These are phyloP conservation scores for Proales similis DNA, from an alignment of 1,140 invertebrate species.

Conservation along the genomic window DNA sequence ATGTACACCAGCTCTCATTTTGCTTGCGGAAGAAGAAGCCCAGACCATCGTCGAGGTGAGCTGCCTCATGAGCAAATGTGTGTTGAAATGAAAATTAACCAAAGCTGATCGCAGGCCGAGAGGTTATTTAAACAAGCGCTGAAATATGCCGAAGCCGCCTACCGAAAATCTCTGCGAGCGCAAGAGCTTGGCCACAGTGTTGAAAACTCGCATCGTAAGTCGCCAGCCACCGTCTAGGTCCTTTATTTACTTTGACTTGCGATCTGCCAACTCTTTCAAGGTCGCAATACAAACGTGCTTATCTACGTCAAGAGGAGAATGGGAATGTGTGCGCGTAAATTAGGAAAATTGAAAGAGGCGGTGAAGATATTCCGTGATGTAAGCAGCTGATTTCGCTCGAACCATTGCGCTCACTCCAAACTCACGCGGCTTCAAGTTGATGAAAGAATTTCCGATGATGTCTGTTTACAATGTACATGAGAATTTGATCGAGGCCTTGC, in stretches of 20 bases:
- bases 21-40: constrained; percentile 91
- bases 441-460: constrained; percentile 94
- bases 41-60: constrained; percentile 71
- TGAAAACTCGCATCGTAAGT: constrained; percentile 70
- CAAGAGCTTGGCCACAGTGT: constrained; percentile 68
- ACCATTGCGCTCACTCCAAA: background rate
- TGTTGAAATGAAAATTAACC: background rate
- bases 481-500: constrained; percentile 86
- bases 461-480: constrained; percentile 92
- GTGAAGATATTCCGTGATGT: constrained; percentile 92
- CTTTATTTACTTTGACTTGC: constrained; percentile 34
- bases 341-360: constrained; percentile 81
- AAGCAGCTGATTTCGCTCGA: too few relatives aligned
- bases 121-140: constrained; percentile 77
- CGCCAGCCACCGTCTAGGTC: background rate
- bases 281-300: constrained; percentile 82
- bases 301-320: constrained; percentile 87
- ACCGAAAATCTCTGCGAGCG: constrained; percentile 69
- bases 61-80: background rate
- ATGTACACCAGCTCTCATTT: constrained; percentile 82
- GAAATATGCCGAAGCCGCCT: constrained; percentile 77
- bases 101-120: constrained; percentile 58
- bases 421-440: constrained; percentile 62
- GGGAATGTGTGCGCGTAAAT: constrained; percentile 90
- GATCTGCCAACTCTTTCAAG: constrained; percentile 48